Evolutionary conservation across 2,113 vertebrate species (phyloP), one percentile per base, ranked within the genome.

Genomic region (Herpetotheres cachinnans): DNA sequence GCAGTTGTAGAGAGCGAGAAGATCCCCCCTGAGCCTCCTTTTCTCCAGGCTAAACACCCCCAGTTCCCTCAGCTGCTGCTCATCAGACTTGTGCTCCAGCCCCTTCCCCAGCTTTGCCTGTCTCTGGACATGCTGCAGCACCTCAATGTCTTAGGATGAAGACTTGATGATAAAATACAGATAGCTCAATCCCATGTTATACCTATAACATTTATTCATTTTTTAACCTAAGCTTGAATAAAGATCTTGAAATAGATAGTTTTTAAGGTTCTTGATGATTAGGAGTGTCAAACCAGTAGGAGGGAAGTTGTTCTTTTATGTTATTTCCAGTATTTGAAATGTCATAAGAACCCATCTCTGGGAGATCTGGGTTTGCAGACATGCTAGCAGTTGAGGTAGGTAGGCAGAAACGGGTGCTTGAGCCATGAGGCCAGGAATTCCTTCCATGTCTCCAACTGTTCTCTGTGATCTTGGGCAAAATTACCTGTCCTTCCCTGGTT

Each of bases 41-140:
- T 42, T 14, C 42, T 42, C 42, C 42, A 42, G 42, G 42, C 42
- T 42, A 42, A 42, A 42, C 14, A 11, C 14, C 40, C 17, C 50
- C 52, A 67, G n/a, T 19, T 62, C 32, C 40, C 20, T 82, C 63
- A 82, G 63, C 52, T 0, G 0, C 9, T 89, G 24, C 56, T 71
- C 47, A 42, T 42, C 42, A 42, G 42, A 42, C 42, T 42, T 42
- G 42, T 42, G 42, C 42, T 93, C 49, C 20, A 86, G 16, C 8
- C 25, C 13, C 22, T 79, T 78, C 42, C 8, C 6, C 55, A 79
- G 29, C 49, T 40, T 25, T 0, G 0, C 34, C 29, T 36, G 26
- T 10, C 34, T 2, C 15, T 62, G 65, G 11, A 82, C 40, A 24
- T 0, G 1, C 21, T 55, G 14, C 40, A 82, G 32, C n/a, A n/a